Conservation (phyloP, 2,888 invertebrate genomes). For the Drosophila niveifrons region DNA sequence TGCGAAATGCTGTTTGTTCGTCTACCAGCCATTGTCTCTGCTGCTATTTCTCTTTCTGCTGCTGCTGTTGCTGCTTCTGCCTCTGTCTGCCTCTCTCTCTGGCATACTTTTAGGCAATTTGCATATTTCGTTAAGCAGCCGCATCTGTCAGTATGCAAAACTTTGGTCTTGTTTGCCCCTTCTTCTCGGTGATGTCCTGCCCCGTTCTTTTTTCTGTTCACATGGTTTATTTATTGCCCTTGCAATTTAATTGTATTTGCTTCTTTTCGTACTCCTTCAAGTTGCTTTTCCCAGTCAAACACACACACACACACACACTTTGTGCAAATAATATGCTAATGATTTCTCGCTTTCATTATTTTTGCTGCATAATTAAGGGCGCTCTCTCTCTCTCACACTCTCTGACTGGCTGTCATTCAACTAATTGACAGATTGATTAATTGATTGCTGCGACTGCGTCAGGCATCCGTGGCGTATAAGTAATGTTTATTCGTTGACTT, state of each 20-base stretch:
- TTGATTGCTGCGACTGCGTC: slow-evolving; percentile 26
- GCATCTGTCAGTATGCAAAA: slow-evolving; percentile 19
- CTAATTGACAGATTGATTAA: slow-evolving; percentile 69
- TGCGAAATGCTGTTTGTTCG: slow-evolving; percentile 76
- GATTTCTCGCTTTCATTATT: slow-evolving; percentile 28
- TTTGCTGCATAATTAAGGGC: slow-evolving; percentile 35
- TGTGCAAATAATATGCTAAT: slow-evolving; percentile 51
- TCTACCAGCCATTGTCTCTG: slow-evolving; percentile 30
- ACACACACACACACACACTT: background rate
- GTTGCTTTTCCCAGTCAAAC: background rate
- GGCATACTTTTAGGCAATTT: slow-evolving; percentile 72
- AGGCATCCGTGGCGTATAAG: slow-evolving; percentile 25
- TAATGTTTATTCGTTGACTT: slow-evolving; percentile 11
- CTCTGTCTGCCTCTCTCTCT: slow-evolving; percentile 49
- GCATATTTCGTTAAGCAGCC: slow-evolving; percentile 76
- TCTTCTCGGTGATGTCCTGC: background rate
- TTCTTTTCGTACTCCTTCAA: slow-evolving; percentile 12
- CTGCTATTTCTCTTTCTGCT: slow-evolving; percentile 42
- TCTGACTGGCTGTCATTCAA: slow-evolving; percentile 32
- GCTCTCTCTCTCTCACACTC: too few relatives aligned
- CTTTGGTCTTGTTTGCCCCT: background rate
- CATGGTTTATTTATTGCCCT: slow-evolving; percentile 37
- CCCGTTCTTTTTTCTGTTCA: slow-evolving; percentile 30
- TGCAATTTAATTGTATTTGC: slow-evolving; percentile 36
- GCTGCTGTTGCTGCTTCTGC: background rate